phyloP scores from a whole-genome alignment of 2,888 invertebrate genomes.

The Conops quadrifasciatus region DNA sequence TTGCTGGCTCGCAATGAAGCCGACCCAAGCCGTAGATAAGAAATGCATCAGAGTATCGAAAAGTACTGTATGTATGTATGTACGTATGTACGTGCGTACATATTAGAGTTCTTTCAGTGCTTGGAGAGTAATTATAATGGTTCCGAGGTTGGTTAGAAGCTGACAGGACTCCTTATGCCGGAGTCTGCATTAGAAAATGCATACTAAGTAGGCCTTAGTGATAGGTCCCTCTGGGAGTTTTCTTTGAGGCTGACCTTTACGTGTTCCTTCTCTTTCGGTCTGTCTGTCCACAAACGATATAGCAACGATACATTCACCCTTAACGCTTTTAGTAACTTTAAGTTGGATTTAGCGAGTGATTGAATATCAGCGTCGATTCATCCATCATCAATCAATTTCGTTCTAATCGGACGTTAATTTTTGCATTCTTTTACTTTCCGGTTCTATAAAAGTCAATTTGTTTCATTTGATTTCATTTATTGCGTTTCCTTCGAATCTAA shows the following conservation, averaged over 20 bases:
- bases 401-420: constrained; percentile 1
- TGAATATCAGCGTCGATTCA: constrained; percentile 13
- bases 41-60: constrained; percentile 31
- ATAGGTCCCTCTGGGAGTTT: too few species aligned
- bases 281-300: too few species aligned
- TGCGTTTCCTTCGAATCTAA: constrained; percentile 18
- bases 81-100: too few species aligned
- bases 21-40: constrained; percentile 20
- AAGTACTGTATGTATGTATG: too few species aligned
- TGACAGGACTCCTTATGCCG: constrained; percentile 48
- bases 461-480: constrained; percentile 28
- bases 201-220: too few species aligned
- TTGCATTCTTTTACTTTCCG: constrained; percentile 25
- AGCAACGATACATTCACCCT: too few species aligned
- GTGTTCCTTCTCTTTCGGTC: too few species aligned
- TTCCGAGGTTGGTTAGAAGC: constrained; percentile 1
- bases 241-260: too few species aligned
- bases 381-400: constrained; percentile 22
- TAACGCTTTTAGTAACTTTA: too few species aligned
- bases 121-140: constrained; percentile 40
- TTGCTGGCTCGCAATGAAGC: constrained; percentile 20
- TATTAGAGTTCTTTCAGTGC: constrained; percentile 24
- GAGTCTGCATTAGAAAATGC: too few species aligned
- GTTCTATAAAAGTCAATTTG: constrained; percentile 34
- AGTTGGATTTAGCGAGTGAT: constrained; percentile 47